Evolutionary conservation across 2,113 vertebrate species (phyloP).

Genomic region (Clinocottus analis): DNA sequence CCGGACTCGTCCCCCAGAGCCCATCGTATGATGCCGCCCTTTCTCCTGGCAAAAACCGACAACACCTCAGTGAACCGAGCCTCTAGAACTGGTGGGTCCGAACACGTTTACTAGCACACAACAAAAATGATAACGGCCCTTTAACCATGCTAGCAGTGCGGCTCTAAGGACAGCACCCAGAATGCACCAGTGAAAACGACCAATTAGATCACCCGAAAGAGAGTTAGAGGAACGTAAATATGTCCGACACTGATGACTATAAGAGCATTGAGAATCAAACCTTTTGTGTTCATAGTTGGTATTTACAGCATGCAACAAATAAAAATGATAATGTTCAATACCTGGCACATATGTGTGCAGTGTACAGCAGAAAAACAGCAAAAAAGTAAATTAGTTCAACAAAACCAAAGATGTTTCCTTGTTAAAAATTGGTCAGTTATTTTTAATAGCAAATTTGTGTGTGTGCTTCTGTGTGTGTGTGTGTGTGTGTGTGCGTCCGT

Average conservation of each 20-base stretch:
- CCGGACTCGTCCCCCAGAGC: conserved; percentile 90
- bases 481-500: not conserved
- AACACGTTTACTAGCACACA: not conserved
- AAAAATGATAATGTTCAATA: no score
- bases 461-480: not conserved
- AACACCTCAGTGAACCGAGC: conserved; percentile 75
- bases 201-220: not conserved
- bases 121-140: not conserved
- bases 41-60: conserved; percentile 87
- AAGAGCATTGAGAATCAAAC: no score
- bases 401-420: not conserved
- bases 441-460: not conserved
- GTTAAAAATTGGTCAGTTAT: not conserved
- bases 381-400: not conserved
- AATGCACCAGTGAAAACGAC: not conserved
- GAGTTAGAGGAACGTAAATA: not conserved
- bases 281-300: no score
- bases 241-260: not conserved
- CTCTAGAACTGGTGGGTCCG: conserved; percentile 84
- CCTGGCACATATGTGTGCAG: no score
- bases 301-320: no score
- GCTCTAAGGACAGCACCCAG: not conserved
- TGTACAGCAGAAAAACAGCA: no score
- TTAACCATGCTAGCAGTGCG: not conserved
- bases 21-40: conserved; percentile 89